Conservation (phyloP, 2,888 invertebrate species). For the Nomada goodeniana region DNA sequence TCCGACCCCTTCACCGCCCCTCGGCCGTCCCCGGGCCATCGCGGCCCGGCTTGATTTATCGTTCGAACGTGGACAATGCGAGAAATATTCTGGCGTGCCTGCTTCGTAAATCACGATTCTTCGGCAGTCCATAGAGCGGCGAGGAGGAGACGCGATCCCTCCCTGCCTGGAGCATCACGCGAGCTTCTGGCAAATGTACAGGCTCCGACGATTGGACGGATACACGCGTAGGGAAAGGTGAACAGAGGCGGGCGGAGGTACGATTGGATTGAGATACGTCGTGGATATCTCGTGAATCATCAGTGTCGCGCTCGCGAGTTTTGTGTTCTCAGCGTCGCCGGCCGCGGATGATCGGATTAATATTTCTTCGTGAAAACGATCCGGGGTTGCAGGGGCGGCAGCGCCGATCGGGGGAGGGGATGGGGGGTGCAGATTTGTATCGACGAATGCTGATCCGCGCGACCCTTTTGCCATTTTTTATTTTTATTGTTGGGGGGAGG, state of each 20-base stretch:
- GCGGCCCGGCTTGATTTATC: constrained; percentile 79
- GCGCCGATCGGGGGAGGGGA: background rate
- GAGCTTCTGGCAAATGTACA: constrained; percentile 66
- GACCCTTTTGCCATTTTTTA: too few relatives aligned
- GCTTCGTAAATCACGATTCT: constrained; percentile 79
- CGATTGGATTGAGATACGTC: constrained; percentile 52
- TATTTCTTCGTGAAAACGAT: constrained; percentile 20
- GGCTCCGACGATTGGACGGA: constrained; percentile 31
- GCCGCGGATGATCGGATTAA: constrained; percentile 41
- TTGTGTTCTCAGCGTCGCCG: constrained; percentile 42
- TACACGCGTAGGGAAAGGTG: constrained; percentile 12
- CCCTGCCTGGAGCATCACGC: constrained; percentile 70
- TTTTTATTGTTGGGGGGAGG: too few relatives aligned
- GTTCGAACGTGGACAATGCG: constrained; percentile 80
- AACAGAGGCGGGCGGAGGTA: constrained; percentile 16
- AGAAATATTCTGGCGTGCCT: constrained; percentile 81
- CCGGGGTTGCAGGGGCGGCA: background rate
- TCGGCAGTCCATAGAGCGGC: constrained; percentile 71
- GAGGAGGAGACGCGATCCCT: constrained; percentile 50
- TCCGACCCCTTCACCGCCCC: constrained; percentile 36
- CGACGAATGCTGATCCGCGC: too few relatives aligned
- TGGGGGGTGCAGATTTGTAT: background rate
- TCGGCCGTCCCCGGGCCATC: constrained; percentile 38
- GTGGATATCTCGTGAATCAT: constrained; percentile 47
- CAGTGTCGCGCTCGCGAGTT: constrained; percentile 39